Evolutionary conservation across 2,113 vertebrate species (phyloP).

Genomic region (Myanophis thanlyinensis): DNA sequence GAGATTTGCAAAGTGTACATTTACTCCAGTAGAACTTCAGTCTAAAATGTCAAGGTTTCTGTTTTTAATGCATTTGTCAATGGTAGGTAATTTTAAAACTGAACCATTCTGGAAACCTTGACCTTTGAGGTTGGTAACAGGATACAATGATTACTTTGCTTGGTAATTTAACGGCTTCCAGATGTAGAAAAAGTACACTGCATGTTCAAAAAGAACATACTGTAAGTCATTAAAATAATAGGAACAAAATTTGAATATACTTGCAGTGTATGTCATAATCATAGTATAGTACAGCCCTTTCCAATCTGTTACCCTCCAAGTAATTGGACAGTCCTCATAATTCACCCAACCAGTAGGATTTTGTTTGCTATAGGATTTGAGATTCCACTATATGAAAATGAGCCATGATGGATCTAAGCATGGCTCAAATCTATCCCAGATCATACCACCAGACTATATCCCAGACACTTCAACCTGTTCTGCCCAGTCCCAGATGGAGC

Average conservation of each 20-base stretch:
- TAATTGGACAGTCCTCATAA: background rate
- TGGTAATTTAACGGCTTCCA: background rate
- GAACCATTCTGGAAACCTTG: conserved; percentile 22
- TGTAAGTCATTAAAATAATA: background rate
- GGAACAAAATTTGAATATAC: background rate
- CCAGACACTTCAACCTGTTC: background rate
- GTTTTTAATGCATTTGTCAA: background rate
- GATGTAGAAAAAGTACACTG: background rate
- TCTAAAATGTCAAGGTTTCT: conserved; percentile 18
- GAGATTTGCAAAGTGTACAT: conserved; percentile 3
- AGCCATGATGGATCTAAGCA: background rate
- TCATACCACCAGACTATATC: background rate
- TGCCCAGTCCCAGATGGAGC: background rate
- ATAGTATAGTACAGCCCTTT: background rate
- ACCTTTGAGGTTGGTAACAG: conserved; percentile 36
- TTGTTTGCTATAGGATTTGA: background rate
- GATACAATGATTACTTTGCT: background rate
- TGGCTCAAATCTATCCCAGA: background rate
- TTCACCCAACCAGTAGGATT: background rate
- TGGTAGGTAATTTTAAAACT: conserved; percentile 3
- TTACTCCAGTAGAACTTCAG: conserved; percentile 10
- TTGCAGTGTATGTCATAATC: background rate
- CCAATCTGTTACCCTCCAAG: background rate
- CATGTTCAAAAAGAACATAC: background rate
- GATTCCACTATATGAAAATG: background rate